Evolutionary conservation across 2,888 invertebrate genomes (phyloP), one percentile per base, ranked within the genome.

Genomic region (Periphyllus acericola): DNA sequence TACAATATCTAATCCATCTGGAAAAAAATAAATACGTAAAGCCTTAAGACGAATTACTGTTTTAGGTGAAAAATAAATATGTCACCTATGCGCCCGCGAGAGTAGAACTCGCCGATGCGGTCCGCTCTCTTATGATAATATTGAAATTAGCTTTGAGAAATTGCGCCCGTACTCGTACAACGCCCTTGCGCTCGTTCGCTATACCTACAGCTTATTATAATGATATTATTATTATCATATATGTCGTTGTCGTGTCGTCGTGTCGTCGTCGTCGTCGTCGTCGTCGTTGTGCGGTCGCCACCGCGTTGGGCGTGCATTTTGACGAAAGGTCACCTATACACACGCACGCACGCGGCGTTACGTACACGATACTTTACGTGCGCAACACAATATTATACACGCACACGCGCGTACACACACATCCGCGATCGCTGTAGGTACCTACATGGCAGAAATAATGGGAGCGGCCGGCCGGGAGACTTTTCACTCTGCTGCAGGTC

Each of bases 301-400:
- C 78, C 46, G 19, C 78, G 78, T 55, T 78, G 52, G 78, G 78
- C 78, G 78, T 78, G 78, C 78, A 32, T 78, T 78, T 52, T 52
- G 78, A 52, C 52, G 21, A 78, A 78, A 78, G 78, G 78, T 78
- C 78, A 78, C 52, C 78, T 21, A 52, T 52, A 40, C 19, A 32
- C 19, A 21, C 8, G 3, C n/a, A 75, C n/a, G n/a, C 40, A n/a
- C n/a, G 29, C 0, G 17, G 9, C 21, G 60, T 25, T n/a, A 46
- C n/a, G 29, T 76, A 40, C 29, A 8, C 29, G 46, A 40, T 8
- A 46, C 29, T 19, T 29, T 29, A 19, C 29, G 19, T n/a, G 36
- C 19, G 46, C 40, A 14, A 75, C 11, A 40, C 29, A 29, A 8
- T 76, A 46, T 46, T 29, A n/a, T n/a, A 36, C 11, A 46, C 46